Base-by-base conservation (phyloP, 2,113 vertebrate genomes). In the Sigmodon hispidus region DNA sequence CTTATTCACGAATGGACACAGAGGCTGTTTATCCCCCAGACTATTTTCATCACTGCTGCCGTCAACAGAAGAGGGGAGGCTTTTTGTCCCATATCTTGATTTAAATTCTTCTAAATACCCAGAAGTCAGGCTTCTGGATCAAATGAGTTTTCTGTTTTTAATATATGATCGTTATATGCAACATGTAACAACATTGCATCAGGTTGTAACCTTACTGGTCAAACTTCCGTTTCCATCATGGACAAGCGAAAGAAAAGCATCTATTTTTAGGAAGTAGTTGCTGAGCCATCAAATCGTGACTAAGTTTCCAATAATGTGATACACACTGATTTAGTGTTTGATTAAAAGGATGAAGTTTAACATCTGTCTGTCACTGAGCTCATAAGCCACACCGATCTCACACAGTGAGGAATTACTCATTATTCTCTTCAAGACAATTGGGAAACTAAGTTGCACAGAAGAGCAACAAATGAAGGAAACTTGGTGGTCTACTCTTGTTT, bases 391-490 rank as follows among this genome's bases (percentile, higher is more conserved):
- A 83, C 45, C 19, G 59, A 84, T 77, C 65, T 88, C 59, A 34
- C 52, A 85, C 16, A 70, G 57, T 29, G 63, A 96, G 40, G 45
- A 73, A 85, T 92, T 45, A 94, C 6, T 92, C 89, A 93, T 93
- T 92, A 96, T 76, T 76, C 85, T 95, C 52, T 94, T 36, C 7
- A 91, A 36, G 96, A 89, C 73, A 83, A 95, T 9, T 57, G 45
- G 76, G 76, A 96, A 63, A 96, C 91, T 96, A 95, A 90, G 76
- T 89, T n/a, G 93, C 69, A 93, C 9, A 89, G 76, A 93, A 63
- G 65, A 96, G 92, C 55, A 93, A 55, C 57, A 90, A 50, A 80
- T 17, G 52, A 95, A 89, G 24, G 43, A 95, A 96, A 97, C 76
- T 7, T 85, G 69, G 72, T 79, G 65, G 72, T 61, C 95, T 91